Base-by-base conservation (phyloP, 2,888 invertebrate species). In the Nymphalis urticae region DNA sequence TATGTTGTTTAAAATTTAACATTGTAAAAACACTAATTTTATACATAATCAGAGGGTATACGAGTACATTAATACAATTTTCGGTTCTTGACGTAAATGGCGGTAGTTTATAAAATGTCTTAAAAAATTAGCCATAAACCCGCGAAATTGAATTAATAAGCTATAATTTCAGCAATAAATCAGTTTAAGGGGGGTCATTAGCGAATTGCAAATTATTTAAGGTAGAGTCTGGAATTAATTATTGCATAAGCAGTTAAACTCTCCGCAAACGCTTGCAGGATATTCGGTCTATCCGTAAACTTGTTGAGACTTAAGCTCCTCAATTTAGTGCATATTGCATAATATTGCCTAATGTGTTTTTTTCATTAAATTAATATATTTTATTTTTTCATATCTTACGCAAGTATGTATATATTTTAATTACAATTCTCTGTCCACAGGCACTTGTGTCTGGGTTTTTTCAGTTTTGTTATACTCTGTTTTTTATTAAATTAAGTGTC, bases 171-270 rank as follows among this genome's bases (percentile, higher is more conserved):
- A 36, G 47, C 62, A 58, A 72, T 72, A 67, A 69, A 72, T 69
- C 69, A 69, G 66, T 64, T 66, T 69, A 72, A 71, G 6, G 27
- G 69, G 66, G 69, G 71, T 72, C 71, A 72, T 72, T 66, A 72
- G 69, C 66, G 63, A 71, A 62, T 60, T 69, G 48, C 54, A 48
- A 66, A 53, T 66, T 71, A 71, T 69, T 66, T 61, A 47, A 21
- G 51, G 69, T 61, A 68, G 62, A 64, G 48, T 62, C 66, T 60
- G 42, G 51, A 62, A 64, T 63, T 48, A 66, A 69, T 63, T 71
- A 54, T 60, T 56, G 53, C 58, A 50, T 53, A 60, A 68, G 63
- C 58, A 50, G 42, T 64, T 64, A n/a, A 64, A 47, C 47, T 56
- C 54, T 17, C 32, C 56, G n/a, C 32, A 27, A 56, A 66, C 36